A percentile compares a stretch with the other conserved stretches of the same genome.
Evolutionary conservation across 2,888 invertebrate genomes (phyloP).

Genomic region (Chymomyza amoena): DNA sequence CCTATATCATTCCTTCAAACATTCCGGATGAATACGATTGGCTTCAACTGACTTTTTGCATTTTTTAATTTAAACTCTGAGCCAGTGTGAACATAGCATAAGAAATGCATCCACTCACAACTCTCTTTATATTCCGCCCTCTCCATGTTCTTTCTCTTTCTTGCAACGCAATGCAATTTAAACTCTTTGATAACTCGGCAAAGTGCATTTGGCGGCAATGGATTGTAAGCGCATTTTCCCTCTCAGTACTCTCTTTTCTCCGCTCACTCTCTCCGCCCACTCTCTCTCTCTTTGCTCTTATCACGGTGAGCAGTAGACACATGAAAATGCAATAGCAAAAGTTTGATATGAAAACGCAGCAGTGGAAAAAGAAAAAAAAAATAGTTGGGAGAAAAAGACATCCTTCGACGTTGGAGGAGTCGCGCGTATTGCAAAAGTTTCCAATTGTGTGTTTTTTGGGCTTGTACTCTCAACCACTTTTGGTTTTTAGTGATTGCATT

Average conservation of each 20-base stretch:
- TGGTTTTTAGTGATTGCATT: slow-evolving; percentile 57
- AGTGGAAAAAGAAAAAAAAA: neutral
- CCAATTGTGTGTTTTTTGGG: slow-evolving; percentile 58
- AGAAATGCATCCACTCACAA: neutral
- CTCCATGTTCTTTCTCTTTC: neutral
- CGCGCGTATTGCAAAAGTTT: slow-evolving; percentile 72
- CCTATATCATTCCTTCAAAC: too few relatives aligned
- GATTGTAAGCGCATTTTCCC: slow-evolving; percentile 22
- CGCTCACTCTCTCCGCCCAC: neutral
- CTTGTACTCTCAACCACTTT: slow-evolving; percentile 33
- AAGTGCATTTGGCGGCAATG: slow-evolving; percentile 69
- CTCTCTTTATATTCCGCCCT: too few relatives aligned
- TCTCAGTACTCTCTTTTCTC: neutral
- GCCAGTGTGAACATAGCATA: neutral
- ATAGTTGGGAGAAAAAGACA: neutral
- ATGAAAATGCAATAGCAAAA: slow-evolving; percentile 72
- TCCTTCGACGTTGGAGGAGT: neutral
- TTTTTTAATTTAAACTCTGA: too few relatives aligned
- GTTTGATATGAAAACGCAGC: slow-evolving; percentile 71
- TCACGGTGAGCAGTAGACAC: slow-evolving; percentile 60
- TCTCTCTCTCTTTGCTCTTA: slow-evolving; percentile 22
- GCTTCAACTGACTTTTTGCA: too few relatives aligned
- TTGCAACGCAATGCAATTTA: slow-evolving; percentile 63
- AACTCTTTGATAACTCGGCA: slow-evolving; percentile 70
- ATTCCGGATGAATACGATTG: too few relatives aligned